These are phyloP conservation scores for Aphidoletes aphidimyza DNA, from an alignment of 2,888 invertebrate genomes.

Conservation along the genomic window DNA sequence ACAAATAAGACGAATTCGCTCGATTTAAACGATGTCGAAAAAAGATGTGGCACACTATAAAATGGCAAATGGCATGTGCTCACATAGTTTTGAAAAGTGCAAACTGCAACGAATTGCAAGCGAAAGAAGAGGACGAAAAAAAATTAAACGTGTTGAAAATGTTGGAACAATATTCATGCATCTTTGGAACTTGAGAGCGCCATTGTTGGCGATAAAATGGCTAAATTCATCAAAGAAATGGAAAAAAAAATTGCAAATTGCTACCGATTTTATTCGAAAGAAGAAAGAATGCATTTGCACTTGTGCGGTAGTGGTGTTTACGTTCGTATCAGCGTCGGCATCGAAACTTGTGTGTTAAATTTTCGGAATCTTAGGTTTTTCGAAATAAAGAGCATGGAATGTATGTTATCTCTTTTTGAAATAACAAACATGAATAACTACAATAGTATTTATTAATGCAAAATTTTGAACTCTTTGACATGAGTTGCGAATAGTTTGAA, in stretches of 20 bases:
- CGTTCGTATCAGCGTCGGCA: no score
- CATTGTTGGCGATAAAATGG: not conserved
- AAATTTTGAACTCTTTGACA: not conserved
- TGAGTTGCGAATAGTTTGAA: not conserved
- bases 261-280: not conserved
- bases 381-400: no score
- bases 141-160: not conserved
- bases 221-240: conserved; percentile 28
- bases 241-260: not conserved
- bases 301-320: no score
- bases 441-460: no score
- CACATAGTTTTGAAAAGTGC: conserved; percentile 47
- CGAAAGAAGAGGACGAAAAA: no score
- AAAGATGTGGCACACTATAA: not conserved
- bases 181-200: not conserved
- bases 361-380: no score
- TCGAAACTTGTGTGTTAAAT: no score
- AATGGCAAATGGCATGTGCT: conserved; percentile 31
- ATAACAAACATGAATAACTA: no score
- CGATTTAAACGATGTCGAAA: conserved; percentile 20
- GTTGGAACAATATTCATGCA: conserved; percentile 18
- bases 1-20: conserved; percentile 38
- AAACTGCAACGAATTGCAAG: not conserved
- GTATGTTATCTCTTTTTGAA: no score
- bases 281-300: no score